Evolutionary conservation across 2,113 vertebrate genomes (phyloP).

Genomic region (Lonchura striata): DNA sequence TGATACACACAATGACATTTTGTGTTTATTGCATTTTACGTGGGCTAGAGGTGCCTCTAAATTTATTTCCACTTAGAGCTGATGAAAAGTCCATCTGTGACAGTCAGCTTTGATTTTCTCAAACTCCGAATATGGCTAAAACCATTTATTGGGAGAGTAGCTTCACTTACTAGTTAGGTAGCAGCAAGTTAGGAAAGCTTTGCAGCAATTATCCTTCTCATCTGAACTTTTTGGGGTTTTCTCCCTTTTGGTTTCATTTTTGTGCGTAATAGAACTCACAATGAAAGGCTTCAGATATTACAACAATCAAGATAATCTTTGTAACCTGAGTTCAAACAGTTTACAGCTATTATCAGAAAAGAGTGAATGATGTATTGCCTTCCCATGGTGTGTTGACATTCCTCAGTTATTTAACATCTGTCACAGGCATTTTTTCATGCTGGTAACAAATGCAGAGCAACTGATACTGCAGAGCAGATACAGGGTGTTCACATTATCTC

Average conservation of each 20-base stretch:
- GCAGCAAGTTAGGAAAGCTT: not conserved
- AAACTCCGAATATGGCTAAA: not conserved
- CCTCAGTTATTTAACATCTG: constrained; percentile 53
- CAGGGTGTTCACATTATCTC: not conserved
- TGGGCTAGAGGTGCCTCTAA: not conserved
- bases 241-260: not conserved
- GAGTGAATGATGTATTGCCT: not conserved
- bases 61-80: constrained; percentile 4
- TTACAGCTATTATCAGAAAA: constrained; percentile 30
- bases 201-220: not conserved
- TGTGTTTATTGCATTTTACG: not conserved
- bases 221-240: not conserved
- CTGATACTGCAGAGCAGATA: not conserved
- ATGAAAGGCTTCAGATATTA: constrained; percentile 7
- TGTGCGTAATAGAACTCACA: constrained; percentile 11
- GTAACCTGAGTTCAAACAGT: constrained; percentile 40
- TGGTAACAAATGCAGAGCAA: not conserved
- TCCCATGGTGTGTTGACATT: constrained; percentile 43
- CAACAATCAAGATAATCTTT: constrained; percentile 36
- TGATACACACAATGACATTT: not conserved
- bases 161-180: not conserved
- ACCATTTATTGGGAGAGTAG: not conserved
- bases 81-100: not conserved
- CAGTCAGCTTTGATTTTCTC: not conserved
- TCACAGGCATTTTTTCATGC: constrained; percentile 36